These are phyloP conservation scores for Chaitophorus viminalis DNA, from an alignment of 2,888 invertebrate genomes.

Conservation along the genomic window DNA sequence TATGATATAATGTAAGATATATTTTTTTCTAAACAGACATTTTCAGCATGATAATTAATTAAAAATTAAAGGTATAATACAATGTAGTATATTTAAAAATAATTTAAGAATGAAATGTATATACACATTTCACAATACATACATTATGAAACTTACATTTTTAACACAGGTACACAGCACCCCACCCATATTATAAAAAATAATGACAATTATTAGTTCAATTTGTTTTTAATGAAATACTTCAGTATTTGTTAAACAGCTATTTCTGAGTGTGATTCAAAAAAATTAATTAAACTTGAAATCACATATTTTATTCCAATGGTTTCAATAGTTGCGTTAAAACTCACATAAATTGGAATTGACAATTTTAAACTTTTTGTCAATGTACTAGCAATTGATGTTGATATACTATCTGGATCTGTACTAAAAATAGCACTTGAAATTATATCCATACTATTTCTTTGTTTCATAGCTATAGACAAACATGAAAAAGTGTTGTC, in stretches of 20 bases:
- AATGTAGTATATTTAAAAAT: not conserved
- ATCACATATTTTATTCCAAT: conserved; percentile 26
- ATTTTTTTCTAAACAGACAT: too few species aligned
- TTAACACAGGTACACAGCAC: too few species aligned
- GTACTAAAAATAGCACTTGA: conserved; percentile 52
- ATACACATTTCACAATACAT: not conserved
- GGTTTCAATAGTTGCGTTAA: conserved; percentile 45
- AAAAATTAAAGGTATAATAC: not conserved
- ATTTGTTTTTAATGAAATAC: not conserved
- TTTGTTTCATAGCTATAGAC: conserved; percentile 48
- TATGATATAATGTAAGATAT: too few species aligned
- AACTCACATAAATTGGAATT: conserved; percentile 50
- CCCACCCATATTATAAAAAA: not conserved
- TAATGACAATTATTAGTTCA: not conserved
- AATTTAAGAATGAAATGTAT: not conserved
- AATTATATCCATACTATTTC: conserved; percentile 32
- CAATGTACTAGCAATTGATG: conserved; percentile 37
- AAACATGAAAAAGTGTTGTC: conserved; percentile 43
- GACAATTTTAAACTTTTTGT: conserved; percentile 44
- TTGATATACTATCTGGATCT: conserved; percentile 50
- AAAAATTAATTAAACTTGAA: conserved; percentile 28
- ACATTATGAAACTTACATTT: not conserved
- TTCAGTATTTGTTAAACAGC: not conserved
- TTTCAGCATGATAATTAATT: not conserved
- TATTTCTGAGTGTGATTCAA: conserved; percentile 25